Base-by-base conservation (phyloP, 2,797 vertebrate species). In the Poecilia gillii region DNA sequence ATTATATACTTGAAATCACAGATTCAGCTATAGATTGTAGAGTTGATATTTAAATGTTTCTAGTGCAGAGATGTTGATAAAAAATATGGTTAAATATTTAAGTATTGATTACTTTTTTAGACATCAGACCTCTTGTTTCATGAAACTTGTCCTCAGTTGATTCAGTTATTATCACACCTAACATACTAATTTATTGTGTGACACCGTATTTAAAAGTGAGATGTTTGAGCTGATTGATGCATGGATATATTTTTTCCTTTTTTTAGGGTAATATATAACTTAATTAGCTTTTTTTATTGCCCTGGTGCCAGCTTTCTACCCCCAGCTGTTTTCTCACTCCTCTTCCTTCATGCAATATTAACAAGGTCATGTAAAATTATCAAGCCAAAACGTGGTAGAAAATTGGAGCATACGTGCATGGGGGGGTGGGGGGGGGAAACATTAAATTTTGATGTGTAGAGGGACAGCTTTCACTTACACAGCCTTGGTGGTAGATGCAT, bases 341-440 rank as follows among this genome's bases (percentile, higher is more conserved):
- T 66, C 18, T 39, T 39, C 62, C 62, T 39, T 66, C 33, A 39
- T 66, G 18, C 33, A 66, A 66, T 36, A 39, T 66, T 66, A 66
- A 66, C 14, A 66, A 66, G 62, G 62, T 66, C 62, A 66, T 66
- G 62, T 66, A 66, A 66, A 66, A 66, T 66, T 39, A 66, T 66
- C 33, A 39, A 23, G 18, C 62, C 62, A 36, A 66, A 39, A 66
- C 33, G 7, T 66, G 62, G 62, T 66, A 36, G 62, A 66, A 66
- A 66, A 39, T 39, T 66, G 62, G 62, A 66, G 18, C 62, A 66
- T 66, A 23, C 3, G 33, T 39, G 18, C 62, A 66, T 6, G 6
- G 41, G 41, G 39, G 36, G 33, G 33, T 36, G 8, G 12, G 62
- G 62, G 16, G 33, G 7, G 25, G 8, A 39, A 9, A 66, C 33